These are phyloP conservation scores for Oxycera nigricornis DNA, from an alignment of 2,888 invertebrate genomes.

Conservation along the genomic window DNA sequence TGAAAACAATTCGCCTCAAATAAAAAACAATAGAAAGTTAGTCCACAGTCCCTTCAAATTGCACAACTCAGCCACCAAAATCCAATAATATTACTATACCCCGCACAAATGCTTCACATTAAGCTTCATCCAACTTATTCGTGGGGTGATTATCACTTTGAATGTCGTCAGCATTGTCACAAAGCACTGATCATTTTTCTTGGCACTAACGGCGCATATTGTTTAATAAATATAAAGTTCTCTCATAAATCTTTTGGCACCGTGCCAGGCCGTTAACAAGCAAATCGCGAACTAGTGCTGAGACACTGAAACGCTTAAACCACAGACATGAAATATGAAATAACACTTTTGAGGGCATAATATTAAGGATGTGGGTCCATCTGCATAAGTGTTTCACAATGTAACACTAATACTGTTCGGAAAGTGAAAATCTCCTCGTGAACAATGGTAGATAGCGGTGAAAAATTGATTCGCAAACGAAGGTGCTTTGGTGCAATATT, in stretches of 20 bases:
- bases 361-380: constrained; percentile 21
- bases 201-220: neutral
- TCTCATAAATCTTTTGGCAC: constrained; percentile 7
- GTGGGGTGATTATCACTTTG: neutral
- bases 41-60: neutral
- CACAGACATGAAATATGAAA: neutral
- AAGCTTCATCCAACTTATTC: neutral
- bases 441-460: neutral
- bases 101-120: neutral
- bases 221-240: constrained; percentile 6
- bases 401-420: constrained; percentile 5
- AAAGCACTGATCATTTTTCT: neutral
- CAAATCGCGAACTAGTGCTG: neutral
- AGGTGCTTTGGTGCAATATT: constrained; percentile 16
- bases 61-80: neutral
- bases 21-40: neutral
- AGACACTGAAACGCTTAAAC: neutral
- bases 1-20: too few species aligned
- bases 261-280: neutral
- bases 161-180: neutral
- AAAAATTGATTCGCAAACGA: neutral
- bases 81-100: too few species aligned
- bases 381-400: constrained; percentile 21
- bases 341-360: neutral
- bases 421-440: constrained; percentile 27